Base-by-base conservation (phyloP, 2,888 invertebrate genomes). In the Scaeva pyrastri region DNA sequence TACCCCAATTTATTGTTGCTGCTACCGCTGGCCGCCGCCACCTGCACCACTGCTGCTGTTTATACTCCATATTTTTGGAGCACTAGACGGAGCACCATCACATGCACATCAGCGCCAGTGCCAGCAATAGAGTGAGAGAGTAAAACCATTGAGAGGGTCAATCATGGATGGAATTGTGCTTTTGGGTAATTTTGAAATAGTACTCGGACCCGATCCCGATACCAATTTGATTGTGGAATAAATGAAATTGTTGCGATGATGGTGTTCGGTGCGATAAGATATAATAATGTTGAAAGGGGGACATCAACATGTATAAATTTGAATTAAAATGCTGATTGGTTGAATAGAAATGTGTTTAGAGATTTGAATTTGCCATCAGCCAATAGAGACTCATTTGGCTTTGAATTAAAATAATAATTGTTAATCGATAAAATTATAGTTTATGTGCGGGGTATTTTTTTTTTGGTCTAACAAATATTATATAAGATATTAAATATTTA, bases 241-340 rank as follows among this genome's bases (percentile, higher is more conserved):
- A 78, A 86, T 86, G 85, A 76, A 85, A 77, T 82, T 70, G 77
- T 73, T 81, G 81, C 82, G 86, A 82, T 86, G 86, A 82, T 86
- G 81, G 86, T 86, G 80, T 60, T 60, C 58, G 77, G 64, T 16
- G 56, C 52, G 86, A 86, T 86, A 82, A 86, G 82, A 82, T 82
- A 71, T 8, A 31, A n/a, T 19, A 21, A 76, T 50, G 68, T 36
- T 60, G 41, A 71, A 55, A 62, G 52, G 55, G 48, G 7, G 48
- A 21, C 50, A 70, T 84, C 58, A 21, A 23, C 41, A 60, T 19
- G 31, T 43, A 62, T 66, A 80, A 81, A 76, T 85, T 66, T 23
- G 41, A 76, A 39, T 73, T 41, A 58, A 84, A 84, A 58, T 66
- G 48, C 85, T 77, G 85, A 85, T 85, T 85, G 85, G 81, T 26